Conservation (phyloP, 1,140 invertebrate species). For the Drosophila yakuba region DNA sequence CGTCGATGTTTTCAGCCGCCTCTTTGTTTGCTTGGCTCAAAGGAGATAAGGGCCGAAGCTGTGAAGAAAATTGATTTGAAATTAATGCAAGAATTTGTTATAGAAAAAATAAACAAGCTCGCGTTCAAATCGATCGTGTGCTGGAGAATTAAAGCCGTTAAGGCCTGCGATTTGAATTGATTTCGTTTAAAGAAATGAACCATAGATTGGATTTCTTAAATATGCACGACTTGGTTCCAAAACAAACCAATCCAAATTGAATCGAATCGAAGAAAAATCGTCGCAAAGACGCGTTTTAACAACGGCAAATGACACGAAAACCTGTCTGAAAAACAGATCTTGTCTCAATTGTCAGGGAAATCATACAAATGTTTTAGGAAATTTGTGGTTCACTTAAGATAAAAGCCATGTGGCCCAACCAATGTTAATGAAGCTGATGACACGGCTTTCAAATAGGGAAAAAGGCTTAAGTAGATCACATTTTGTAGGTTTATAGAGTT, state of each 20-base stretch:
- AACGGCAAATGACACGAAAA: slow-evolving; percentile 46
- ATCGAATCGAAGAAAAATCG: slow-evolving; percentile 36
- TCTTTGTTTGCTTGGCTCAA: slow-evolving; percentile 28
- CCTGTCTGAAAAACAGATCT: slow-evolving; percentile 51
- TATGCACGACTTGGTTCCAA: slow-evolving; percentile 26
- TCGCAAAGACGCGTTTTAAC: slow-evolving; percentile 27
- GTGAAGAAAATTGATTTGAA: slow-evolving; percentile 85
- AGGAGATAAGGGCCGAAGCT: slow-evolving; percentile 61
- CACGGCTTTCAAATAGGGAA: slow-evolving; percentile 7
- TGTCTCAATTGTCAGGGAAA: slow-evolving; percentile 61
- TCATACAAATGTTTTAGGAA: slow-evolving; percentile 48
- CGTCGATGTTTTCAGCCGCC: slow-evolving; percentile 45
- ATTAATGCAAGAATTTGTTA: slow-evolving; percentile 85
- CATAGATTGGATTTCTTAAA: slow-evolving; percentile 51
- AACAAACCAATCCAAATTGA: slow-evolving; percentile 27
- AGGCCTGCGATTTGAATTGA: slow-evolving; percentile 76
- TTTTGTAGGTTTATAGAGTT: background rate
- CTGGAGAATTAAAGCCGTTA: slow-evolving; percentile 69
- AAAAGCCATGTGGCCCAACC: slow-evolving; percentile 29
- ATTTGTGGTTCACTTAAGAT: slow-evolving; percentile 47
- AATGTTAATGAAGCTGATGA: slow-evolving; percentile 25
- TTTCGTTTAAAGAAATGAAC: slow-evolving; percentile 75
- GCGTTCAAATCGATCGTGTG: slow-evolving; percentile 69
- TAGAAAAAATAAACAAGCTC: slow-evolving; percentile 82
- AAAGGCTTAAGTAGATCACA: slow-evolving; percentile 25